phyloP scores from a whole-genome alignment of 2,113 vertebrate genomes.

The Lipophrys pholis region DNA sequence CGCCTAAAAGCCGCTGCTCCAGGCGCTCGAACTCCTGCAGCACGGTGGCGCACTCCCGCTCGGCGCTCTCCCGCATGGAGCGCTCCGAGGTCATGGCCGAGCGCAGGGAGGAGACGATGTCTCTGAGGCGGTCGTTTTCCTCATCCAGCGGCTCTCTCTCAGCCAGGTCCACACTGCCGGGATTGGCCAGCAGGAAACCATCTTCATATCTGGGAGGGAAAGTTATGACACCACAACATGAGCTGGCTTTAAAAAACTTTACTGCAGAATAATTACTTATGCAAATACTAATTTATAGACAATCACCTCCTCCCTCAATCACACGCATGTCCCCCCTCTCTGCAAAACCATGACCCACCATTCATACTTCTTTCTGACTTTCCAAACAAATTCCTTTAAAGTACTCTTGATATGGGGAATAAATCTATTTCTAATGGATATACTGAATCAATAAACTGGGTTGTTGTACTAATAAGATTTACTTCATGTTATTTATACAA shows the following conservation, averaged over 20 bases:
- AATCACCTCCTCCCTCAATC: too few relatives aligned
- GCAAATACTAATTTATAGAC: too few relatives aligned
- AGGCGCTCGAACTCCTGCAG: constrained; percentile 92
- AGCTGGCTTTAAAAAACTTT: not conserved
- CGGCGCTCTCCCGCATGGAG: constrained; percentile 87
- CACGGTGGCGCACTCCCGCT: constrained; percentile 88
- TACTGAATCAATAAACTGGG: too few relatives aligned
- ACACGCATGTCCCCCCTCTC: too few relatives aligned
- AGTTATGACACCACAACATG: too few relatives aligned
- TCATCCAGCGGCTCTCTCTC: constrained; percentile 87
- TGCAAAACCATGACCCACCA: too few relatives aligned
- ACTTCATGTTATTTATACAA: too few relatives aligned
- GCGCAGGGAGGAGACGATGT: constrained; percentile 87
- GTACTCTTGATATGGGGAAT: too few relatives aligned
- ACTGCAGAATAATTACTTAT: not conserved
- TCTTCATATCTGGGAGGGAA: constrained; percentile 87
- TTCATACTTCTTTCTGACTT: too few relatives aligned
- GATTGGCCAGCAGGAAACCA: constrained; percentile 83
- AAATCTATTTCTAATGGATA: too few relatives aligned
- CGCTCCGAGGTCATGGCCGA: constrained; percentile 90
- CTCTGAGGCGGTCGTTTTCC: constrained; percentile 91
- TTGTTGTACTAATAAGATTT: too few relatives aligned
- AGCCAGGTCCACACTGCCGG: constrained; percentile 88
- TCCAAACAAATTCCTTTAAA: too few relatives aligned
- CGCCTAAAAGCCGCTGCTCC: constrained; percentile 89